Base-by-base conservation (phyloP, 2,113 vertebrate species). In the Dolichotis patagonum region DNA sequence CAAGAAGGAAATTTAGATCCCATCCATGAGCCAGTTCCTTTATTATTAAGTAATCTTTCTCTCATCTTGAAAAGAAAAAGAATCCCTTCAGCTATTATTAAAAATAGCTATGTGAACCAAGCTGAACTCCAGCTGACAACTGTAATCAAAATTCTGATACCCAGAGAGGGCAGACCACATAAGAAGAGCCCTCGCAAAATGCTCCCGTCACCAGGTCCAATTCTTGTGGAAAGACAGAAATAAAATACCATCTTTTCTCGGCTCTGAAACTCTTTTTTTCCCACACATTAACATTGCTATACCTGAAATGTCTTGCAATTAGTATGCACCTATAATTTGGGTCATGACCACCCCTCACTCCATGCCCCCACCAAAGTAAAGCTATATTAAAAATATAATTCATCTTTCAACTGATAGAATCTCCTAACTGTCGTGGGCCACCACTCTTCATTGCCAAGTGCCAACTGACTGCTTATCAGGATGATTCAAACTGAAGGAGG, bases 21-120 rank as follows among this genome's bases (percentile, higher is more conserved):
- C 38, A 60, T 88, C 58, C 65, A 41, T n/a, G 58, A 97, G 71
- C 86, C 92, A 73, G 41, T 90, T 96, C 56, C 54, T 46, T 94
- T 94, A 95, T 83, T 93, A 96, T 91, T 95, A 95, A 98, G 75
- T 89, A 93, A 97, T 96, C 71, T 78, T 91, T 91, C 56, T 92
- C 93, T 88, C 58, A 60, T 91, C 91, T 85, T 87, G 52, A n/a
- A 83, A 95, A 91, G 83, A 88, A 56, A 88, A 46, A 73, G 30
- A 90, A 96, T 46, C 81, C 97, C 96, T 98, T 96, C 60, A 95
- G 97, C 95, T 94, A 95, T 96, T 96, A 96, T 96, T 98, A 98
- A 97, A 97, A 97, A 97, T 96, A 98, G 91, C 86, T 69, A 80
- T 69, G 91, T 95, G 95, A 98, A 95, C 96, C 84, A 96, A 82